Evolutionary conservation across 2,113 vertebrate species (phyloP), one percentile per base, ranked within the genome.

Genomic region (Gasterosteus nipponicus): DNA sequence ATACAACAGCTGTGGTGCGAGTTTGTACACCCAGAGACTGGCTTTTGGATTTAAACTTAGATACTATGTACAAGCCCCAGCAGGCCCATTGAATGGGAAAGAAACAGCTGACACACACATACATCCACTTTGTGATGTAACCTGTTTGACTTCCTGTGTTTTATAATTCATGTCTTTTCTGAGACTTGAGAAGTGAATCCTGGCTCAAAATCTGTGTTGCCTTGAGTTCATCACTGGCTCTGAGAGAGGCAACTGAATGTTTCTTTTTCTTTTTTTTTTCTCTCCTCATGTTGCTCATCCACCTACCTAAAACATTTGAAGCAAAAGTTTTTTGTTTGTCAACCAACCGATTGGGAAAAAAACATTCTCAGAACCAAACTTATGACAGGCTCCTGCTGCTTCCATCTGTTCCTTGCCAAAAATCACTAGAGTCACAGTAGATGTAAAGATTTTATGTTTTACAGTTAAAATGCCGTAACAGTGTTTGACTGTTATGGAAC

Each of bases 11-110:
- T 80, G 73, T 75, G 67, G 42, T 78, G n/a, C 19, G 41, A 65
- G 62, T 69, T 22, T 80, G 65, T 73, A 69, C 75, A 67, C 63
- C 75, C 78, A 19, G 67, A n/a, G 7, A 73, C 54, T 69, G 71
- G 51, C 78, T 85, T 78, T 67, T 82, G 41, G 78, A 81, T 62
- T 71, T 80, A 57, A 85, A 83, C 64, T 78, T 84, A 62, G 77
- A 80, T 59, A 66, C 53, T 63, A 58, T 64, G 31, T 79, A 78
- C 86, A 80, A 85, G 83, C 59, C 86, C 66, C 59, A 69, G 72
- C 83, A 85, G 74, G 81, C 87, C 79, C 47, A 35, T 61, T 10
- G 7, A 39, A 46, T 31, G 6, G 31, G 46, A 60, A 80, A 49
- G 51, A 73, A 82, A 35, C 66, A 71, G 56, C 77, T 71, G 67